Base-by-base conservation (phyloP, 2,113 vertebrate genomes). In the Anarhynchus alexandrinus region DNA sequence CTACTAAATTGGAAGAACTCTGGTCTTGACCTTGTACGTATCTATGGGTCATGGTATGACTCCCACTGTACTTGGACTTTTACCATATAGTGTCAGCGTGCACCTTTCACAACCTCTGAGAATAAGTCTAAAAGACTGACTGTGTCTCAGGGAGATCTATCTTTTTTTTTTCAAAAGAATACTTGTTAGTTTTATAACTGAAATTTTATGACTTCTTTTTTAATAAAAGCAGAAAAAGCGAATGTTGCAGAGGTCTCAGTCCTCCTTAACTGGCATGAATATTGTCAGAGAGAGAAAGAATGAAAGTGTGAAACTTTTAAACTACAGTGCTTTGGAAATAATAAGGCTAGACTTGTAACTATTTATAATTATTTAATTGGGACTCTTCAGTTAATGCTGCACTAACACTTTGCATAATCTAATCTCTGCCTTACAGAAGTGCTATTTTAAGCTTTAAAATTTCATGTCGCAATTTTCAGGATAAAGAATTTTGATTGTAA, bases 401-500 rank as follows among this genome's bases (percentile, higher is more conserved):
- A 71, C 85, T 95, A 83, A 92, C 86, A 80, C 94, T 93, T 93
- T 74, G 80, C 89, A 52, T 88, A 90, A 94, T 88, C 77, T 93
- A 52, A 74, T 93, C 61, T 79, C 83, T 93, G 64, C 82, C 21
- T 90, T 38, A 55, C n/a, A 92, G 79, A 92, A 65, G 64, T 42
- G 70, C 52, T 93, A 82, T 84, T 96, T 88, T 91, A 84, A 97
- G 78, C 61, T 88, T 84, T n/a, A 29, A 93, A 94, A 91, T 96
- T 88, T 82, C 73, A 40, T 52, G 89, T 90, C 0, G 49, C 51
- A 97, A 88, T 96, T 96, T 96, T 79, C 70, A 87, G 84, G 94
- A 96, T 92, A 95, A 97, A 96, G 90, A 94, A 92, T 92, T 94
- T 71, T 96, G 96, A 96, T 94, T 96, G 78, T 94, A 96, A 96